Percentiles rank a stretch among this genome's conserved stretches.
phyloP scores from a whole-genome alignment of 2,888 invertebrate genomes.

The Drosophila robusta region DNA sequence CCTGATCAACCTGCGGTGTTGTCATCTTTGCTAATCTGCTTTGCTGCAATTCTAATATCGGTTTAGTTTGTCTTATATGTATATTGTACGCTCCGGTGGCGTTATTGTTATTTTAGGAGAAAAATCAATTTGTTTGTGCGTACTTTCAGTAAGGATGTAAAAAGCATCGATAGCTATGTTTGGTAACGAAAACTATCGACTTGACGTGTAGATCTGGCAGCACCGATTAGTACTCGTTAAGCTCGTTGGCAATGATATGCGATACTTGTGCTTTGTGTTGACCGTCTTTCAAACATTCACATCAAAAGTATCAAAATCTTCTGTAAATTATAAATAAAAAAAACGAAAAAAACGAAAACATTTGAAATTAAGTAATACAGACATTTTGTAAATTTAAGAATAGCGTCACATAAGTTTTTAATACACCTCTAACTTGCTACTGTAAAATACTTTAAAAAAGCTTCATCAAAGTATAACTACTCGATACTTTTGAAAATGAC shows the following conservation, averaged over 20 bases:
- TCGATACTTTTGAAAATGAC: conserved; percentile 62
- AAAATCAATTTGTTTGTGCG: conserved; percentile 58
- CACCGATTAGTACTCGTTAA: neutral
- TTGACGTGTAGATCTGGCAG: conserved; percentile 1
- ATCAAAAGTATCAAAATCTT: too few species aligned
- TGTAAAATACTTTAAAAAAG: conserved; percentile 26
- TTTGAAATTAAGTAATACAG: too few species aligned
- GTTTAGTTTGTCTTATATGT: neutral
- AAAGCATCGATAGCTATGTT: conserved; percentile 39
- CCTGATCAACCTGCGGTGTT: conserved; percentile 71
- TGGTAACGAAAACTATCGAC: conserved; percentile 32
- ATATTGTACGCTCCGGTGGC: conserved; percentile 1
- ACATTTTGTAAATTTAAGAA: neutral
- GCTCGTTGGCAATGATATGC: neutral
- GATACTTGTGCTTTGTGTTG: neutral
- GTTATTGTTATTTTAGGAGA: conserved; percentile 46
- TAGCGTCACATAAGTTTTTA: too few species aligned
- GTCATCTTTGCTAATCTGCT: conserved; percentile 51
- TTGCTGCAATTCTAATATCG: neutral
- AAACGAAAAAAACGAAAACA: too few species aligned
- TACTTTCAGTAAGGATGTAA: conserved; percentile 46
- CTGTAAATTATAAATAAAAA: too few species aligned
- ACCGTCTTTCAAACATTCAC: neutral
- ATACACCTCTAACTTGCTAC: conserved; percentile 12
- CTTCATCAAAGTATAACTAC: neutral